Evolutionary conservation across 2,113 vertebrate species (phyloP).

Genomic region (Coturnix japonica): DNA sequence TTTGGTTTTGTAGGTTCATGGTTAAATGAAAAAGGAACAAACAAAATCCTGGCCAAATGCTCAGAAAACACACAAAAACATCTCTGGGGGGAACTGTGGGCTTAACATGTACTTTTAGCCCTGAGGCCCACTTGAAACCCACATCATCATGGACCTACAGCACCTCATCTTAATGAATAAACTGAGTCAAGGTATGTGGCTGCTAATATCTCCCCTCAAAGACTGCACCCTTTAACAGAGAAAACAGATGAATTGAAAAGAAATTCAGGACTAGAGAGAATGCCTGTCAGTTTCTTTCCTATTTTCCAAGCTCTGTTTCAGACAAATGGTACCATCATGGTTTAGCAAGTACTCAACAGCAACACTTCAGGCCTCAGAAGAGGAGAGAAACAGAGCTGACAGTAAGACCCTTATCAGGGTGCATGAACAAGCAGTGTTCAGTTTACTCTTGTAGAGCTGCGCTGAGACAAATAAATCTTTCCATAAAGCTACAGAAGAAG

Average conservation of each 20-base stretch:
- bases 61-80: background rate
- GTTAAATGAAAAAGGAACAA: background rate
- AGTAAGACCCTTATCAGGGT: slow-evolving; percentile 38
- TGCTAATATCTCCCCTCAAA: background rate
- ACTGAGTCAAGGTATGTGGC: background rate
- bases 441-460: background rate
- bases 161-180: background rate
- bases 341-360: slow-evolving; percentile 38
- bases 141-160: background rate
- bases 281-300: background rate
- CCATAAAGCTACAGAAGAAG: background rate
- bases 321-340: slow-evolving; percentile 16
- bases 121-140: background rate
- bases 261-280: slow-evolving; percentile 34
- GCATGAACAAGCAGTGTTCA: slow-evolving; percentile 37
- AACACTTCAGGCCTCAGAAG: slow-evolving; percentile 20
- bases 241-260: slow-evolving; percentile 24
- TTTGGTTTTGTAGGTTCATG: background rate
- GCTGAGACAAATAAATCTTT: slow-evolving; percentile 39
- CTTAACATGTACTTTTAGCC: background rate
- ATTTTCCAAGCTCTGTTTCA: slow-evolving; percentile 55
- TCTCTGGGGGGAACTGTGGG: background rate
- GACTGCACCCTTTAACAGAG: background rate
- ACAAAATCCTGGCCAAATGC: background rate
- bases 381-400: slow-evolving; percentile 4